These are phyloP conservation scores for Conistra vaccinii DNA, from an alignment of 2,888 invertebrate genomes.

Conservation along the genomic window DNA sequence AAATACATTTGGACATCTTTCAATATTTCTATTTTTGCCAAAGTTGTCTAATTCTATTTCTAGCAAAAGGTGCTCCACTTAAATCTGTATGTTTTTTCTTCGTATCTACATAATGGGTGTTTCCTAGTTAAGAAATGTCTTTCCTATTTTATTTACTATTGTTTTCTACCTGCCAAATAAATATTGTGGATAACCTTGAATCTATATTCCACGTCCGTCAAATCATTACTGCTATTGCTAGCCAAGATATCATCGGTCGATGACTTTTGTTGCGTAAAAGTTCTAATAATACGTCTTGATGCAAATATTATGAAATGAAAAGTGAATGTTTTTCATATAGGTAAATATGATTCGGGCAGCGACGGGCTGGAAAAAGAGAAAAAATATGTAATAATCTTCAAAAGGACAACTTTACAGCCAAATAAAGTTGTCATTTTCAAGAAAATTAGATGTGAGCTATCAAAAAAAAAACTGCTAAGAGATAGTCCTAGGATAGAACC, in stretches of 20 bases:
- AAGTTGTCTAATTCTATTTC: not conserved
- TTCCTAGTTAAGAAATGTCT: not conserved
- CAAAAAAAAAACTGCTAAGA: too few relatives aligned
- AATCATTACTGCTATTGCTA: slow-evolving; percentile 54
- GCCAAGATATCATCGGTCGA: slow-evolving; percentile 67
- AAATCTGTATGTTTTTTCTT: not conserved
- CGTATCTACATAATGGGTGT: not conserved
- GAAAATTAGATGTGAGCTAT: too few relatives aligned
- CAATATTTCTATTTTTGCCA: not conserved
- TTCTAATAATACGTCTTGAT: slow-evolving; percentile 69
- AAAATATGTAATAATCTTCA: too few relatives aligned
- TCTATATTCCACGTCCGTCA: slow-evolving; percentile 54
- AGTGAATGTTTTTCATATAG: slow-evolving; percentile 46
- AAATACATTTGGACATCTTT: slow-evolving; percentile 2
- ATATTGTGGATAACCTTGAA: slow-evolving; percentile 63
- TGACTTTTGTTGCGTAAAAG: slow-evolving; percentile 69
- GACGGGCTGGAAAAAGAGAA: not conserved
- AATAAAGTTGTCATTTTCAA: too few relatives aligned
- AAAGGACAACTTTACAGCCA: too few relatives aligned
- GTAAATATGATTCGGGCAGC: slow-evolving; percentile 10
- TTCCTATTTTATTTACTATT: slow-evolving; percentile 45
- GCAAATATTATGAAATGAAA: slow-evolving; percentile 63
- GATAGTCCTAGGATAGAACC: too few relatives aligned
- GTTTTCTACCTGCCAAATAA: slow-evolving; percentile 65
- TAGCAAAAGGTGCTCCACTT: not conserved